Base-by-base conservation (phyloP, 2,797 vertebrate species). In the Poecilia gillii region DNA sequence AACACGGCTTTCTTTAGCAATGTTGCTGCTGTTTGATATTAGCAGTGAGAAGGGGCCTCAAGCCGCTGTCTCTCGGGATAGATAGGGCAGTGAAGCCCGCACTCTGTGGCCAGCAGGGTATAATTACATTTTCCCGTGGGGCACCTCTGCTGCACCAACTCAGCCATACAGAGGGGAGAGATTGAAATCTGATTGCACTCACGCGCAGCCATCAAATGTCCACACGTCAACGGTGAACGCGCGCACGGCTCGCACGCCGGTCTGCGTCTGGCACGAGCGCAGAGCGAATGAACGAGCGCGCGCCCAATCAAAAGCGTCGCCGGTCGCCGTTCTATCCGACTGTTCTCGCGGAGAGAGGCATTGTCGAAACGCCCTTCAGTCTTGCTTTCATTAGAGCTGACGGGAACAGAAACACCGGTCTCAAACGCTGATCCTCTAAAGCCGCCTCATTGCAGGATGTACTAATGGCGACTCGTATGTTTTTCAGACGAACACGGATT, bases 111-210 rank as follows among this genome's bases (percentile, higher is more conserved):
- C 88, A 87, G 91, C 87, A 84, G 91, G 93, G 88, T 93, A 90
- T 94, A 92, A 94, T 94, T 93, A 94, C 91, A 89, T 91, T 88
- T 92, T 90, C 91, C 92, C 20, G 5, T 74, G 83, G 92, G 92
- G 88, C 88, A 90, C 86, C 89, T 88, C 83, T 18, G 23, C 85
- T 75, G 80, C 90, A 86, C 88, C 89, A 87, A 86, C 93, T 91
- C 91, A 88, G 88, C 84, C 82, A 72, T 87, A 92, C 41, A 92
- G 77, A 87, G 76, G 80, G 72, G 73, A 51, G 78, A 90, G 87
- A 94, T 86, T 90, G 88, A 93, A 93, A 95, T 94, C 92, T 87
- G 87, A 93, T 89, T 91, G 88, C 81, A 64, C 74, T 80, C 23
- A 18, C 79, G 83, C 79, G 84, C 81, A 70, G 79, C 74, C 74